Conservation (phyloP, 2,888 invertebrate species). For the Drosophila longiperda region DNA sequence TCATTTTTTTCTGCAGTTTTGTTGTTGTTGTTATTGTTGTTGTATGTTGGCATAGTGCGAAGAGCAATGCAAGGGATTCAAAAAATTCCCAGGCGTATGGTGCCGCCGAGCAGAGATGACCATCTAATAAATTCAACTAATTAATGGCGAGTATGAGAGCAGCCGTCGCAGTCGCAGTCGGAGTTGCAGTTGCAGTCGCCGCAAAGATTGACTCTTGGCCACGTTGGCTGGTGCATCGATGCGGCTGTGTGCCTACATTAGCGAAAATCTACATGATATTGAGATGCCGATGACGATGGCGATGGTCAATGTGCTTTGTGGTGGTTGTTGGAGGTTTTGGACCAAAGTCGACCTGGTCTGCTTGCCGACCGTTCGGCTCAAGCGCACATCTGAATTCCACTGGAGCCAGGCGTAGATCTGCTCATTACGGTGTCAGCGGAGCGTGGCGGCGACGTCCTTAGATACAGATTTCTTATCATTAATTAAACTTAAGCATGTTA, state of each 20-base stretch:
- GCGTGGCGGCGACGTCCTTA: constrained; percentile 75
- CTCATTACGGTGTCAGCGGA: constrained; percentile 59
- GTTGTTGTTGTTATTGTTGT: background rate
- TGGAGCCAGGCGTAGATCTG: constrained; percentile 35
- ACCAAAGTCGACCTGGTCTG: background rate
- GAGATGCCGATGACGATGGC: constrained; percentile 74
- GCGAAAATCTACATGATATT: constrained; percentile 82
- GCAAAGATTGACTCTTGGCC: constrained; percentile 61
- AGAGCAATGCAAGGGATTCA: constrained; percentile 77
- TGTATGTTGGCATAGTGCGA: constrained; percentile 65
- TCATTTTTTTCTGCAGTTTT: background rate
- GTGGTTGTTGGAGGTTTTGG: background rate
- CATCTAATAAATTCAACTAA: constrained; percentile 85
- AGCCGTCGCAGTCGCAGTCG: constrained; percentile 35
- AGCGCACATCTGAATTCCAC: constrained; percentile 65
- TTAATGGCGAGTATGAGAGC: constrained; percentile 83
- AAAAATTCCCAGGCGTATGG: constrained; percentile 81
- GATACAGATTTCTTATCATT: constrained; percentile 85
- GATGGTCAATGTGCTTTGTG: constrained; percentile 7
- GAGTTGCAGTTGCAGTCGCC: constrained; percentile 56
- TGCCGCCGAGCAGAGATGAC: constrained; percentile 64
- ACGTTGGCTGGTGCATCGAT: constrained; percentile 21
- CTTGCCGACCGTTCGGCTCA: constrained; percentile 19
- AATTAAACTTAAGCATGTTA: constrained; percentile 85
- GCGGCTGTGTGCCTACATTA: constrained; percentile 66